These are phyloP conservation scores for Tetramorium parvispinum DNA, from an alignment of 1,140 invertebrate genomes.

Conservation along the genomic window DNA sequence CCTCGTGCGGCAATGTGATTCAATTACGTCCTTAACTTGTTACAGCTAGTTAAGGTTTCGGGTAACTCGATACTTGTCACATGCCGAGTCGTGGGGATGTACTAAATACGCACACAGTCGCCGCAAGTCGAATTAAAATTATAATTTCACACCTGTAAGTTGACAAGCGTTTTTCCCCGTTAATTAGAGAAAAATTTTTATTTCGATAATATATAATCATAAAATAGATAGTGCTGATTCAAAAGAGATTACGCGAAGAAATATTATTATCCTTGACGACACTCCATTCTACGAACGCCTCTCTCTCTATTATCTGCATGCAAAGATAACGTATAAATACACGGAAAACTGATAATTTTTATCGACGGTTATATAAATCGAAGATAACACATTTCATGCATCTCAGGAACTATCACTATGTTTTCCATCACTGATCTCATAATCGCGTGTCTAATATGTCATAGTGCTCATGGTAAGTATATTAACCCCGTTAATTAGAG, in stretches of 20 bases:
- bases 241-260: neutral
- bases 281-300: neutral
- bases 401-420: neutral
- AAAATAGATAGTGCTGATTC: neutral
- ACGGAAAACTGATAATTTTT: neutral
- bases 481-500: neutral
- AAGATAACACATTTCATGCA: neutral
- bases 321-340: neutral
- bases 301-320: neutral
- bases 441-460: neutral
- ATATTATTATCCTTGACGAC: neutral
- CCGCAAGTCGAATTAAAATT: constrained; percentile 19
- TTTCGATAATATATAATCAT: too few species aligned
- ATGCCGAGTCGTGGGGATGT: constrained; percentile 14
- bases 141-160: neutral
- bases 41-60: constrained; percentile 56
- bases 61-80: constrained; percentile 53
- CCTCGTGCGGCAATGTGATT: constrained; percentile 51
- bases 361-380: neutral
- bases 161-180: neutral
- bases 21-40: constrained; percentile 55
- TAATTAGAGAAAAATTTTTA: too few species aligned
- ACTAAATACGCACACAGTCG: neutral
- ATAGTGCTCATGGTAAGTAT: neutral
- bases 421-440: neutral